phyloP scores from a whole-genome alignment of 1,140 invertebrate species.

The Leptinotarsa defecta region DNA sequence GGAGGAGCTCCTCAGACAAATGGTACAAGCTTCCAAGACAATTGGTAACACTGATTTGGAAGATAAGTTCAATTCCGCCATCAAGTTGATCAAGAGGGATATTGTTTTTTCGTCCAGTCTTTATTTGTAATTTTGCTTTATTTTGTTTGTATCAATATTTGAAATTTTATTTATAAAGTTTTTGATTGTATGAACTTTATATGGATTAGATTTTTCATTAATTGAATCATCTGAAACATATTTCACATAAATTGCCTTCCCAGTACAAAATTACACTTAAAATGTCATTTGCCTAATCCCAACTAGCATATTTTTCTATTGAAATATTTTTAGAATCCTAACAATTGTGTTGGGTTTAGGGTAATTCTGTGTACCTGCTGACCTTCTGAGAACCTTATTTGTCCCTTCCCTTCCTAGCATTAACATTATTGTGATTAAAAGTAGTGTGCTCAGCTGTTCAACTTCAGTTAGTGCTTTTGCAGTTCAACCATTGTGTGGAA shows the following conservation, averaged over 20 bases:
- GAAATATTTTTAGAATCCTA: not conserved
- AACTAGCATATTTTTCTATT: constrained; percentile 3
- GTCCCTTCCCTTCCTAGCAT: not conserved
- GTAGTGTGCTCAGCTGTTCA: not conserved
- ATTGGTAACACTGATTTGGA: constrained; percentile 96
- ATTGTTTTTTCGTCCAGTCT: constrained; percentile 99
- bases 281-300: not conserved
- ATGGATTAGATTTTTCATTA: not conserved
- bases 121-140: constrained; percentile 75
- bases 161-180: not conserved
- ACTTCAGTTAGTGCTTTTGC: not conserved
- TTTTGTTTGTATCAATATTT: constrained; percentile 16
- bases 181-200: not conserved
- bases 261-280: constrained; percentile 1
- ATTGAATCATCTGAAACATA: not conserved
- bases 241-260: not conserved
- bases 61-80: constrained; percentile 93
- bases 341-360: not conserved
- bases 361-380: constrained; percentile 4
- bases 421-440: not conserved
- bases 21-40: constrained; percentile 94
- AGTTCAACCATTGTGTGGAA: not conserved
- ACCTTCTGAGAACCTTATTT: not conserved
- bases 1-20: constrained; percentile 93
- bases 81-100: constrained; percentile 92